Conservation (phyloP, 2,888 invertebrate species). For the Xylocampa areola region DNA sequence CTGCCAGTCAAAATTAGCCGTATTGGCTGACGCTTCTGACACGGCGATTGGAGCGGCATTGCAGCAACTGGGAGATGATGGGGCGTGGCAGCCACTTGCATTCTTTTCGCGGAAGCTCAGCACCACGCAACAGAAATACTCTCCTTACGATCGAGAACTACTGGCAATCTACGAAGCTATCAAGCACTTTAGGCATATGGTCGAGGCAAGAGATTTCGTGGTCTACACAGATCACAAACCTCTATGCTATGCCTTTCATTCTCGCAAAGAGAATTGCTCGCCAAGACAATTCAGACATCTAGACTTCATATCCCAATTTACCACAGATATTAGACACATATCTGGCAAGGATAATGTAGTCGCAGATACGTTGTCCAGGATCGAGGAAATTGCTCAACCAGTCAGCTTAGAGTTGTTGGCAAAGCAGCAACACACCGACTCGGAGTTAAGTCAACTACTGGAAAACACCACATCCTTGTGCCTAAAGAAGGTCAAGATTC, state of each 20-base stretch:
- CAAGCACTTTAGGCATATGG: too few relatives aligned
- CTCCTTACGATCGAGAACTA: too few relatives aligned
- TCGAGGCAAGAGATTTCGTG: constrained; percentile 1
- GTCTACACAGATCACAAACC: constrained; percentile 24
- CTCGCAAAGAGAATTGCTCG: constrained; percentile 54
- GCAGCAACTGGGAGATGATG: too few relatives aligned
- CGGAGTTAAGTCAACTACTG: constrained; percentile 14
- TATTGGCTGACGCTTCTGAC: too few relatives aligned
- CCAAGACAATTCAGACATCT: constrained; percentile 52
- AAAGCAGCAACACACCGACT: constrained; percentile 1
- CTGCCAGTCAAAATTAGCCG: too few relatives aligned
- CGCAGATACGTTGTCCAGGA: constrained; percentile 60
- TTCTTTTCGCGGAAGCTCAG: neutral
- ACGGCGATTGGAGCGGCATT: too few relatives aligned
- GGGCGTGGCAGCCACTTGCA: too few relatives aligned
- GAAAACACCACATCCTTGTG: constrained; percentile 40
- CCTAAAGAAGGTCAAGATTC: constrained; percentile 28
- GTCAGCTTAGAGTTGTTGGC: constrained; percentile 1
- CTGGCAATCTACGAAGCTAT: too few relatives aligned
- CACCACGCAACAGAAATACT: too few relatives aligned
- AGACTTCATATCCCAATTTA: constrained; percentile 52
- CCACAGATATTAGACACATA: constrained; percentile 46
- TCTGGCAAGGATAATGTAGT: constrained; percentile 53
- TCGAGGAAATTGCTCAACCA: constrained; percentile 32
- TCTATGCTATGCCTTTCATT: constrained; percentile 65